Base-by-base conservation (phyloP, 2,113 vertebrate genomes). In the Sander vitreus region DNA sequence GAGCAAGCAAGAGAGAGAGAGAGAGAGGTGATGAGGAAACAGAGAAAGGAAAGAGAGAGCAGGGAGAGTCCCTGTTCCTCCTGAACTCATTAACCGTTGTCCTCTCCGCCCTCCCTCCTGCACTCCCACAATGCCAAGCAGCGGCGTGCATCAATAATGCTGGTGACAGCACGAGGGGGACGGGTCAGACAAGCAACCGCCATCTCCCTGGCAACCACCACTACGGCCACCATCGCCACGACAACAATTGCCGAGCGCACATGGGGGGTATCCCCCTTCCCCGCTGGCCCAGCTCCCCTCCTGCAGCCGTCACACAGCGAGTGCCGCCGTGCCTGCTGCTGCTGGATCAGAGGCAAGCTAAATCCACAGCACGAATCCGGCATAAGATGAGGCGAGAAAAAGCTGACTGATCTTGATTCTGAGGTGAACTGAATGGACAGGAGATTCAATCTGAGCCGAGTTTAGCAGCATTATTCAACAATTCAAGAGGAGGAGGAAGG, bases 81-180 rank as follows among this genome's bases (percentile, higher is more conserved):
- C 90, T 92, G 92, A 93, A 94, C 94, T 94, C 94, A 94, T 94
- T 94, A 94, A 93, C 90, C 88, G 87, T 89, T 91, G 90, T 94
- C 89, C 93, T 94, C 89, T 88, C 74, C 54, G 80, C 85, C 91
- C 91, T 89, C 92, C 93, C 93, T 92, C 90, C 89, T 25, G 73
- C 88, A 90, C 92, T 92, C 91, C 91, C 89, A 94, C 93, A 94
- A 94, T 93, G 88, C 89, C 78, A 65, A 91, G 88, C 89, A 91
- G 92, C 86, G 84, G 92, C 86, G 86, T 92, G 92, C 93, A 95
- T 94, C 93, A 95, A 93, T 93, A 94, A 94, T 85, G 81, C 88
- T 47, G 57, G 85, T 94, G 94, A 94, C 94, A 94, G 93, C 91
- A 88, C 90, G 72, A 92, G 88, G 90, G 91, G 90, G 90, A 91